These are phyloP conservation scores for Periparus ater DNA, from an alignment of 2,797 vertebrate species.

Conservation along the genomic window DNA sequence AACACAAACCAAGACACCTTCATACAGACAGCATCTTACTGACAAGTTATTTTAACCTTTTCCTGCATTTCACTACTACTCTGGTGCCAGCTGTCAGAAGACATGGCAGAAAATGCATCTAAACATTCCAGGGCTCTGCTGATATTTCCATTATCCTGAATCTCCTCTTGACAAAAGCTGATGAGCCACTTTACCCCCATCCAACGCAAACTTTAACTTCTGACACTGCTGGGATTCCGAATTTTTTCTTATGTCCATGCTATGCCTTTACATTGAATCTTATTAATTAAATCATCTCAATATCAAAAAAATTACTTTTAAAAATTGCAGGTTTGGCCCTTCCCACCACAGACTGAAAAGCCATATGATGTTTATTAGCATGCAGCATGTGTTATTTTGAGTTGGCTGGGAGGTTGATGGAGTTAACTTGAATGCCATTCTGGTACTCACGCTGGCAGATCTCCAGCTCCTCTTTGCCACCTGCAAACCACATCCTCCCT, in stretches of 20 bases:
- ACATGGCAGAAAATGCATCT: neutral
- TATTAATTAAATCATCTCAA: neutral
- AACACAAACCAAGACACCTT: neutral
- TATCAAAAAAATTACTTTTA: neutral
- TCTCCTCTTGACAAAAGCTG: neutral
- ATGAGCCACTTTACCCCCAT: neutral
- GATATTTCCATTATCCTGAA: neutral
- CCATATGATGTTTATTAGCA: conserved; percentile 47
- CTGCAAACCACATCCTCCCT: conserved; percentile 28
- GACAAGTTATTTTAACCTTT: neutral
- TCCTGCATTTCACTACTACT: neutral
- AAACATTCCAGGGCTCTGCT: neutral
- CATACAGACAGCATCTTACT: neutral
- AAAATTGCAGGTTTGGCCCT: neutral
- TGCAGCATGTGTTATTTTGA: neutral
- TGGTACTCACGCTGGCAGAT: neutral
- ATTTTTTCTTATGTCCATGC: neutral
- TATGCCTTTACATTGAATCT: neutral
- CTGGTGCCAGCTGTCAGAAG: neutral
- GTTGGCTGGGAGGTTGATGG: conserved; percentile 1
- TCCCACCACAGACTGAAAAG: conserved; percentile 14
- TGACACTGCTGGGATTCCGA: neutral
- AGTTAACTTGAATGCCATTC: neutral
- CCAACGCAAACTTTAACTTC: neutral
- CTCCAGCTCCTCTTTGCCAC: conserved; percentile 24